phyloP scores from a whole-genome alignment of 1,140 invertebrate species.

The Aporrectodea caliginosa region DNA sequence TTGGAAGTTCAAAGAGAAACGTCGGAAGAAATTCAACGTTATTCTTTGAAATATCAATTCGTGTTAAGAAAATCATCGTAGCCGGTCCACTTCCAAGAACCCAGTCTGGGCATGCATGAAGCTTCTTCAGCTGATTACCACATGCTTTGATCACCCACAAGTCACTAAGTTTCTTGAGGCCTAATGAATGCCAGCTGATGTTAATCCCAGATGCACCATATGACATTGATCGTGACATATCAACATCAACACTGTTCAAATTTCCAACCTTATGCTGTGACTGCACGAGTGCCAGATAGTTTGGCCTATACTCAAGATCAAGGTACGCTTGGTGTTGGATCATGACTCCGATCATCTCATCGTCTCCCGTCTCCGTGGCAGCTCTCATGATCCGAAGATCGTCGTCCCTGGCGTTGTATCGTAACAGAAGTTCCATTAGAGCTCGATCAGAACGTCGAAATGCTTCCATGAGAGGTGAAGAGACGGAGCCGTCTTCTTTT shows the following conservation, averaged over 20 bases:
- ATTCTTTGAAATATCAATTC: slow-evolving; percentile 90
- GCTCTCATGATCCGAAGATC: slow-evolving; percentile 75
- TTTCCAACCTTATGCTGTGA: background rate
- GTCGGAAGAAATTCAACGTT: slow-evolving; percentile 73
- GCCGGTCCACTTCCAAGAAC: slow-evolving; percentile 73
- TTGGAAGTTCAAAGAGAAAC: slow-evolving; percentile 77
- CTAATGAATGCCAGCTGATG: slow-evolving; percentile 81
- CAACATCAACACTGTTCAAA: background rate
- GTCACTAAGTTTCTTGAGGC: slow-evolving; percentile 62
- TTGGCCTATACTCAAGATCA: slow-evolving; percentile 31
- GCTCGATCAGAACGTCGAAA: slow-evolving; percentile 64
- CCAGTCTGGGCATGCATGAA: background rate
- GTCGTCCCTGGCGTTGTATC: slow-evolving; percentile 80
- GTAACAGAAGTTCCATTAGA: slow-evolving; percentile 70
- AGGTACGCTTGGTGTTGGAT: slow-evolving; percentile 42
- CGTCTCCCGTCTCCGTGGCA: slow-evolving; percentile 67
- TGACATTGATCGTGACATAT: background rate
- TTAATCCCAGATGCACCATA: slow-evolving; percentile 59
- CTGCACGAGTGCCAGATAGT: slow-evolving; percentile 13
- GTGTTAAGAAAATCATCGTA: slow-evolving; percentile 81
- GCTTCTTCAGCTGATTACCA: slow-evolving; percentile 47
- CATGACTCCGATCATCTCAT: slow-evolving; percentile 67
- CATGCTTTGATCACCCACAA: slow-evolving; percentile 80
- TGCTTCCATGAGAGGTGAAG: slow-evolving; percentile 69
- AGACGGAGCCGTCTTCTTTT: slow-evolving; percentile 45